A percentile compares a stretch with the other conserved stretches of the same genome.
These are phyloP conservation scores for Ptilodon capucinus DNA, from an alignment of 2,888 invertebrate species.

Conservation along the genomic window DNA sequence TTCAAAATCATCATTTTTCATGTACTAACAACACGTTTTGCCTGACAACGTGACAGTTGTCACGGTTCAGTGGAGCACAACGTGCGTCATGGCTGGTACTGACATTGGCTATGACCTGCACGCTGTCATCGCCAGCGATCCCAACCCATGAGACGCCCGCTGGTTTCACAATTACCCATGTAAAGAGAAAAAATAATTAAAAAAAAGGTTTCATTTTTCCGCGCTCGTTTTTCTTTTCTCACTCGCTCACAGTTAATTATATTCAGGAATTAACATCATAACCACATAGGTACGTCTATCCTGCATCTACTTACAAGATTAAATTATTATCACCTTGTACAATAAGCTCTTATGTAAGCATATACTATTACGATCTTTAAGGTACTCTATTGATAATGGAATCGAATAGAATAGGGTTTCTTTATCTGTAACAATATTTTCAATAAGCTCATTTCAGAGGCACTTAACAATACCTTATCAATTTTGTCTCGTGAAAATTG, in stretches of 20 bases:
- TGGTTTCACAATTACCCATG: not conserved
- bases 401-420: not conserved
- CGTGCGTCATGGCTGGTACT: not conserved
- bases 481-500: slow-evolving; percentile 9
- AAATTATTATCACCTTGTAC: slow-evolving; percentile 25
- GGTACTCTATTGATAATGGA: not conserved
- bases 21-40: not conserved
- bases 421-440: not conserved
- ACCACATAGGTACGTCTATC: slow-evolving; percentile 25
- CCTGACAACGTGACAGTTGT: not conserved
- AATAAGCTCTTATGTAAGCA: not conserved
- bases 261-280: slow-evolving; percentile 25
- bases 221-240: slow-evolving; percentile 9
- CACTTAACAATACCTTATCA: slow-evolving; percentile 15
- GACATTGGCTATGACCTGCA: not conserved
- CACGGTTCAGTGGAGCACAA: not conserved
- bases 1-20: too few species aligned
- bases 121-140: not conserved
- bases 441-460: slow-evolving; percentile 5
- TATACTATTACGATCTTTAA: too few species aligned
- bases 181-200: not conserved
- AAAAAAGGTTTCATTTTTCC: not conserved
- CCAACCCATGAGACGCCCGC: not conserved
- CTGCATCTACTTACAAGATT: slow-evolving; percentile 24
- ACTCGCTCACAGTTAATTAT: slow-evolving; percentile 23